Conservation (phyloP, 2,797 vertebrate genomes). For the Monodelphis domestica region DNA sequence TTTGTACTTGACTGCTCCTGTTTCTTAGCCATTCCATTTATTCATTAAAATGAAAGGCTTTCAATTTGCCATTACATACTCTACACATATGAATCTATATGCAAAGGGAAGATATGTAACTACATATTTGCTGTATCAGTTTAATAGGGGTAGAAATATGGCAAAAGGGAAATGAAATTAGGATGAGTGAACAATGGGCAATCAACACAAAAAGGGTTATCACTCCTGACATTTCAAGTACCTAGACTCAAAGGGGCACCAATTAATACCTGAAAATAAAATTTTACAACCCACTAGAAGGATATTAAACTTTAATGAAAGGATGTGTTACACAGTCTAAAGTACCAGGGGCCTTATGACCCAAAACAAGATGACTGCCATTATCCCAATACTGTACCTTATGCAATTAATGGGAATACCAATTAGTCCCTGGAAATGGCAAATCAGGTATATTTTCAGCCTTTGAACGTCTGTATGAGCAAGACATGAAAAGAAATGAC, state of each 20-base stretch:
- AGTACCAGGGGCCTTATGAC: constrained; percentile 68
- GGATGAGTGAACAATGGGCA: constrained; percentile 41
- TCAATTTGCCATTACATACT: background rate
- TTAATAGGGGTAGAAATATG: constrained; percentile 52
- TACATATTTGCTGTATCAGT: constrained; percentile 23
- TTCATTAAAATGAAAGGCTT: constrained; percentile 34
- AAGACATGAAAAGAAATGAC: constrained; percentile 63
- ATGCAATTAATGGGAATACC: constrained; percentile 71
- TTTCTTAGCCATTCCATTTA: constrained; percentile 35
- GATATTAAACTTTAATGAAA: constrained; percentile 69
- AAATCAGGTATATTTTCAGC: constrained; percentile 59
- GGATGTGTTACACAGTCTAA: constrained; percentile 48
- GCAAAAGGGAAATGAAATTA: constrained; percentile 51
- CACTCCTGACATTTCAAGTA: constrained; percentile 63
- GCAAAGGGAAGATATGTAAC: constrained; percentile 8
- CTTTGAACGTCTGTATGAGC: constrained; percentile 63
- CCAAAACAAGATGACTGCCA: constrained; percentile 63
- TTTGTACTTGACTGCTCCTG: constrained; percentile 1
- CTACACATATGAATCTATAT: background rate
- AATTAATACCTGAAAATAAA: constrained; percentile 77
- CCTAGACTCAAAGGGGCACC: constrained; percentile 60
- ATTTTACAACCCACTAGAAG: constrained; percentile 68
- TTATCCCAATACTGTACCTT: constrained; percentile 68
- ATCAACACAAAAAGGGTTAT: constrained; percentile 55
- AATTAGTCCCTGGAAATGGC: constrained; percentile 74